Conservation (phyloP, 2,888 invertebrate species). For the Diarsia brunnea region DNA sequence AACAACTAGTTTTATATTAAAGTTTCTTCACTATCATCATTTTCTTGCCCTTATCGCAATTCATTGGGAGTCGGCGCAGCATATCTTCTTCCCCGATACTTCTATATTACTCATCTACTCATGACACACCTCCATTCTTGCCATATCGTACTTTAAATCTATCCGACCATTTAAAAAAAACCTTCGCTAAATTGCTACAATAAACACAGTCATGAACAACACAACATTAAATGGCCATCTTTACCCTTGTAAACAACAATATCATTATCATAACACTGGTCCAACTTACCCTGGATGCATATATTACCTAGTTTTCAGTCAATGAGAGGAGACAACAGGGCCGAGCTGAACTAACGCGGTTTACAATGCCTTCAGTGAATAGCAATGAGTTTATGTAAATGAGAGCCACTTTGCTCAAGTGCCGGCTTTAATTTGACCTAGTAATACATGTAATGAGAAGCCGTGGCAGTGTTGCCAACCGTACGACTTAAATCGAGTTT, state of each 20-base stretch:
- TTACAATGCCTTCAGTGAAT: slow-evolving; percentile 56
- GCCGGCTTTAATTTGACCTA: slow-evolving; percentile 41
- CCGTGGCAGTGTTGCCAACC: too few relatives aligned
- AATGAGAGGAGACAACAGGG: slow-evolving; percentile 36
- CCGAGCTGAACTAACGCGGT: slow-evolving; percentile 38
- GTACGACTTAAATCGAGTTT: too few relatives aligned
- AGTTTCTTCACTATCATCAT: too few relatives aligned
- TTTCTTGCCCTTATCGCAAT: too few relatives aligned
- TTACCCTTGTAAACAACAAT: slow-evolving; percentile 34
- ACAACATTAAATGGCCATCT: slow-evolving; percentile 28
- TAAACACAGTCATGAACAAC: too few relatives aligned
- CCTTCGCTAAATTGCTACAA: slow-evolving; percentile 1
- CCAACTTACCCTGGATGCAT: slow-evolving; percentile 50
- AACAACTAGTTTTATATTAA: too few relatives aligned
- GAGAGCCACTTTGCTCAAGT: slow-evolving; percentile 39
- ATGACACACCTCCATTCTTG: too few relatives aligned
- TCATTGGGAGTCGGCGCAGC: too few relatives aligned
- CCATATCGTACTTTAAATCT: too few relatives aligned
- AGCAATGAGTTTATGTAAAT: slow-evolving; percentile 60
- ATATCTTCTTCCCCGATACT: too few relatives aligned
- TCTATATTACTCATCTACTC: too few relatives aligned
- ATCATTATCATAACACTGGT: slow-evolving; percentile 48
- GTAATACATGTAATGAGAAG: slow-evolving; percentile 87
- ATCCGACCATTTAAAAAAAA: neutral
- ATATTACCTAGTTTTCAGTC: slow-evolving; percentile 54